Evolutionary conservation across 2,113 vertebrate species (phyloP).

Genomic region (Macquaria australasica): DNA sequence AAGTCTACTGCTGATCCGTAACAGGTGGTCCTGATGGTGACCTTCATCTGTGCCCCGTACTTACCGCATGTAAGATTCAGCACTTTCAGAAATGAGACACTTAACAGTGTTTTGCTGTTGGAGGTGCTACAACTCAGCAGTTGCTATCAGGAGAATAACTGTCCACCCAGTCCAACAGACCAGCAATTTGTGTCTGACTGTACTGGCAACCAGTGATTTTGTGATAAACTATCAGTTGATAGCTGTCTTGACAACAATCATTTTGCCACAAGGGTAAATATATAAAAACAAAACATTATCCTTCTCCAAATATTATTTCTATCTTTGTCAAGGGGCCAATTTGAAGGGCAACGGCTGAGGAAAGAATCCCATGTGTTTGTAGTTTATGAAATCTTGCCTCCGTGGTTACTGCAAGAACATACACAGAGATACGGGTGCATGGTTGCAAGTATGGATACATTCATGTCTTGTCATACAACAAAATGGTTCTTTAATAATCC

Average conservation of each 20-base stretch:
- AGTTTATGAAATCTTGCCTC: slow-evolving; percentile 22
- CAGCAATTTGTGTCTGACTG: slow-evolving; percentile 75
- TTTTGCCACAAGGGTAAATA: slow-evolving; percentile 67
- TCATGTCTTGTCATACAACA: not conserved
- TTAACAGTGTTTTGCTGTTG: slow-evolving; percentile 56
- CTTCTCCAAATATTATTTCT: slow-evolving; percentile 38
- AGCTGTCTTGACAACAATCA: slow-evolving; percentile 56
- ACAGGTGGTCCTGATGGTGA: slow-evolving; percentile 68
- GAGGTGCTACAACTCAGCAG: slow-evolving; percentile 53
- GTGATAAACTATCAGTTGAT: slow-evolving; percentile 64
- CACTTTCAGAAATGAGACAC: slow-evolving; percentile 71
- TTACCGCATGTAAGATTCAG: slow-evolving; percentile 70
- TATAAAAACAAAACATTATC: slow-evolving; percentile 55
- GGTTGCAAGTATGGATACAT: not conserved
- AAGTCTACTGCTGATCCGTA: slow-evolving; percentile 69
- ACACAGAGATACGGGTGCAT: not conserved
- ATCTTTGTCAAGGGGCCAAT: slow-evolving; percentile 49
- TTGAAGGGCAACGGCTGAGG: slow-evolving; percentile 12
- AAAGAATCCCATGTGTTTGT: slow-evolving; percentile 1
- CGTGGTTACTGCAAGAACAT: not conserved
- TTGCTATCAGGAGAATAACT: slow-evolving; percentile 45
- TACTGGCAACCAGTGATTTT: slow-evolving; percentile 71
- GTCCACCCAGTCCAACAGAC: slow-evolving; percentile 59
- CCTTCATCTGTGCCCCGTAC: slow-evolving; percentile 58
- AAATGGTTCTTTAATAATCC: not conserved